These are phyloP conservation scores for Notarius lentiginosus DNA, from an alignment of 2,113 vertebrate species.

Conservation along the genomic window DNA sequence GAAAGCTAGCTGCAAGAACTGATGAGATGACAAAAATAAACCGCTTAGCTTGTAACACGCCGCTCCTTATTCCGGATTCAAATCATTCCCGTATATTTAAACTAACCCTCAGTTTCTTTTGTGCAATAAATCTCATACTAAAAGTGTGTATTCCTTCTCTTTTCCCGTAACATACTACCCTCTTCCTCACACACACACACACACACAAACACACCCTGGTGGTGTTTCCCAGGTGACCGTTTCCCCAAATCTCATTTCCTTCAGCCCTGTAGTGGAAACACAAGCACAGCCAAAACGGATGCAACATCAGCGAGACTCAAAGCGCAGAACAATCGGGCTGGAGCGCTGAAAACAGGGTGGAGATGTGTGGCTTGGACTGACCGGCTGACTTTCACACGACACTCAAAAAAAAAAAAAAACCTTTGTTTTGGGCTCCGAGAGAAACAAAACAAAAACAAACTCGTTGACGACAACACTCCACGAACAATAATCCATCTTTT, in stretches of 20 bases:
- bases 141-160: neutral
- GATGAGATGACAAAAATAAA: neutral
- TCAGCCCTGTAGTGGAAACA: conserved; percentile 27
- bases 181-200: neutral
- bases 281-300: conserved; percentile 31
- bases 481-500: too few species aligned
- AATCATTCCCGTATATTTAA: neutral
- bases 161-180: neutral
- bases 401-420: neutral
- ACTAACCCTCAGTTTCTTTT: neutral
- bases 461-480: too few species aligned
- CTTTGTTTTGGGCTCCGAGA: too few species aligned
- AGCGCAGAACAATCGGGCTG: conserved; percentile 29
- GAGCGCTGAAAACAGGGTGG: conserved; percentile 15
- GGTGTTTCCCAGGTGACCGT: conserved; percentile 1
- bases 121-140: too few species aligned
- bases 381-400: neutral
- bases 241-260: conserved; percentile 41
- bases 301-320: neutral
- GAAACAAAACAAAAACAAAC: too few species aligned
- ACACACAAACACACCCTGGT: neutral
- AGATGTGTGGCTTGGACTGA: neutral
- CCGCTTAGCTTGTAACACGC: too few species aligned
- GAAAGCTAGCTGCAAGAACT: too few species aligned
- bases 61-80: too few species aligned